Conservation (phyloP, 2,113 vertebrate genomes). For the Tamias sibiricus region DNA sequence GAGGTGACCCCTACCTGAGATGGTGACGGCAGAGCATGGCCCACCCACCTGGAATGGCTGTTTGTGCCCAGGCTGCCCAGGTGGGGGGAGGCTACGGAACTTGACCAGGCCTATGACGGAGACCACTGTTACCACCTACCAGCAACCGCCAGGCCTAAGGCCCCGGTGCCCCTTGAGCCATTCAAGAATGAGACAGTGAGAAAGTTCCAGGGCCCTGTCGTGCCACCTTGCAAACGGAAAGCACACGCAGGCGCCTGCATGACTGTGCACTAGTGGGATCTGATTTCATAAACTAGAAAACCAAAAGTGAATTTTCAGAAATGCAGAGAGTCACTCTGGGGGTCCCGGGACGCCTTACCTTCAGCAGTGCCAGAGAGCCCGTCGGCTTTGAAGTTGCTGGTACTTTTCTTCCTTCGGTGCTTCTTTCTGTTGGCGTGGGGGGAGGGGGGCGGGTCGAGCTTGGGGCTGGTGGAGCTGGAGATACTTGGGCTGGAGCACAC, state of each 20-base stretch:
- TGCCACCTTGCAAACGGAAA: rapidly evolving
- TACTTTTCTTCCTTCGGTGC: constrained; percentile 98
- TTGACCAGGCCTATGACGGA: rapidly evolving
- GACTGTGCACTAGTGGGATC: rapidly evolving
- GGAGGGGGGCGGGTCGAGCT: constrained; percentile 97
- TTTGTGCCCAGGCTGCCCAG: rapidly evolving
- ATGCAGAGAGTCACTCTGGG: rapidly evolving
- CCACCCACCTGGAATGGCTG: rapidly evolving
- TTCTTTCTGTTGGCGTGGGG: constrained; percentile 99
- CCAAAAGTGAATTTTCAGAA: rapidly evolving
- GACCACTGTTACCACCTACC: rapidly evolving
- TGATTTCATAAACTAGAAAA: rapidly evolving
- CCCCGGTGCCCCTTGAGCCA: rapidly evolving
- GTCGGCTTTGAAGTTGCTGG: constrained; percentile 98
- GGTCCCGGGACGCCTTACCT: constrained; percentile 86
- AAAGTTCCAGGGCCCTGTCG: rapidly evolving
- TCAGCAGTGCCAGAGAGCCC: constrained; percentile 95
- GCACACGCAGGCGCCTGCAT: rapidly evolving
- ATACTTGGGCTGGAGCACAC: constrained; percentile 97
- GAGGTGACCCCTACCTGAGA: neutral
- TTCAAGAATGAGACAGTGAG: rapidly evolving
- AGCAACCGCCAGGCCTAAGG: rapidly evolving
- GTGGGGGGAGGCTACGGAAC: rapidly evolving
- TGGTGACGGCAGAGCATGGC: rapidly evolving
- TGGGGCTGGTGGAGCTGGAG: constrained; percentile 97